Conservation (phyloP, 1,140 invertebrate genomes). For the Caenorhabditis brenneri region DNA sequence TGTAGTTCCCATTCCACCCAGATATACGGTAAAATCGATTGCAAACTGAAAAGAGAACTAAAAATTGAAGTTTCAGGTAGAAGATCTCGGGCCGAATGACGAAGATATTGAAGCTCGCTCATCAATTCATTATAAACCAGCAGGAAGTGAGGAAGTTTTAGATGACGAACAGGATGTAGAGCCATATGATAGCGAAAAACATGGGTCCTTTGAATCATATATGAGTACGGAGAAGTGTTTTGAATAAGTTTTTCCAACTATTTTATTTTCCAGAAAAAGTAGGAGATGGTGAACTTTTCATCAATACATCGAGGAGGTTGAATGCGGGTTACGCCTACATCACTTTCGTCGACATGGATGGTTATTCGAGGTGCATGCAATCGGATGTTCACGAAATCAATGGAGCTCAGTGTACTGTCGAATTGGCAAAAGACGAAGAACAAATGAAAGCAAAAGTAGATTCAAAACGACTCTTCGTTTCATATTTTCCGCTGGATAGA, state of each 20-base stretch:
- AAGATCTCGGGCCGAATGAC: not conserved
- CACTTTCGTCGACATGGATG: conserved; percentile 1
- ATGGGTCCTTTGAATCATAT: not conserved
- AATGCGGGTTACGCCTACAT: not conserved
- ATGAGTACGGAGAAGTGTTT: not conserved
- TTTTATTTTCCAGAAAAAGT: not conserved
- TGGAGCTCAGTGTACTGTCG: not conserved
- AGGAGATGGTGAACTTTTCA: not conserved
- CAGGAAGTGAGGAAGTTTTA: not conserved
- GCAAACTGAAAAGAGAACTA: too few relatives aligned
- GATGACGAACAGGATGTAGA: not conserved
- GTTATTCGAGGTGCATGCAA: not conserved
- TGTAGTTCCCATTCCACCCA: not conserved
- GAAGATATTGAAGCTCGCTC: not conserved
- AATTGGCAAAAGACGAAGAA: not conserved
- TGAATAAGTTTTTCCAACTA: not conserved
- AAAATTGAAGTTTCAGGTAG: not conserved
- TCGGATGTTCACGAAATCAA: conserved; percentile 8
- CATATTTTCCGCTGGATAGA: not conserved
- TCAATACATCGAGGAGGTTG: not conserved
- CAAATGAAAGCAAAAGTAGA: not conserved
- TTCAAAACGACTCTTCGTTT: conserved; percentile 36
- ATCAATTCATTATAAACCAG: not conserved
- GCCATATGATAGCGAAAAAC: not conserved
- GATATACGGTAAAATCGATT: conserved; percentile 14